phyloP scores from a whole-genome alignment of 2,888 invertebrate species.

The Chymomyza procnemis region DNA sequence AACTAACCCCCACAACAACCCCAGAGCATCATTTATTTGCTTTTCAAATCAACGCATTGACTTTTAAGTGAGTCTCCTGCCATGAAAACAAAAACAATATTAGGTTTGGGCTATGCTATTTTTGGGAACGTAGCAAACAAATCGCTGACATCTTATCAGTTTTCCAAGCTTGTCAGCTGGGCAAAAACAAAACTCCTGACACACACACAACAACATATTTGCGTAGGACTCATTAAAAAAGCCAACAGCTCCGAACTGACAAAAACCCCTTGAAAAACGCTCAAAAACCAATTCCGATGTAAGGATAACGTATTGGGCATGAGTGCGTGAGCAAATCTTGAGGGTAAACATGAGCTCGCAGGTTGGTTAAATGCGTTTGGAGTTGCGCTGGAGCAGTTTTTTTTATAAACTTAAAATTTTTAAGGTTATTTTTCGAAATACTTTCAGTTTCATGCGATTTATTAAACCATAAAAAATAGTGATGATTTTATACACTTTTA shows the following conservation, averaged over 20 bases:
- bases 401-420: too few species aligned
- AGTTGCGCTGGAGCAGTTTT: too few species aligned
- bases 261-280: constrained; percentile 3
- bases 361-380: too few species aligned
- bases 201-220: constrained; percentile 52
- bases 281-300: constrained; percentile 1
- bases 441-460: too few species aligned
- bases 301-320: background rate
- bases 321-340: background rate
- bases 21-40: background rate
- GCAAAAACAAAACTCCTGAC: constrained; percentile 34
- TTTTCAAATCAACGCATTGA: constrained; percentile 3
- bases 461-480: too few species aligned
- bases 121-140: background rate
- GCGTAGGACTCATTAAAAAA: constrained; percentile 68
- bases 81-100: background rate
- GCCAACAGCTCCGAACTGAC: constrained; percentile 1
- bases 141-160: background rate
- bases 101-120: background rate
- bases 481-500: too few species aligned
- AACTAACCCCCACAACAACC: background rate
- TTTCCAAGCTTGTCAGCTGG: background rate
- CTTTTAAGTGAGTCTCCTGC: background rate
- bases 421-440: too few species aligned
- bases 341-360: background rate